Percentiles rank a stretch among this genome's conserved stretches.
These are phyloP conservation scores for Rhincodon typus DNA, from an alignment of 2,797 vertebrate species.

Conservation along the genomic window DNA sequence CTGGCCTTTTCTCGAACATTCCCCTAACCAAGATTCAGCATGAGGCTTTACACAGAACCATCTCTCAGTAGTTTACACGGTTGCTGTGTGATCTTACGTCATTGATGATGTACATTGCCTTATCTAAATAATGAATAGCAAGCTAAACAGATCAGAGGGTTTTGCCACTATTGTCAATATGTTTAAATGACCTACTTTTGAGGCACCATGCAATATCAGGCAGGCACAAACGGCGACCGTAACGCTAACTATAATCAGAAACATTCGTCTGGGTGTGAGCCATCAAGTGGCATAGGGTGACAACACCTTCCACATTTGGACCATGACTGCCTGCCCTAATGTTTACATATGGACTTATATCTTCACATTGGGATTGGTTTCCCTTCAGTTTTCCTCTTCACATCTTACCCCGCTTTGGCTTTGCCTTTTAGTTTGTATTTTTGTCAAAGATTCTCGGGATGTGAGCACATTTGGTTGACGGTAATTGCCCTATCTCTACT, in stretches of 20 bases:
- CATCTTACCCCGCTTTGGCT: background rate
- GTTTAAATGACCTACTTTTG: background rate
- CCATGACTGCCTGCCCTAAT: background rate
- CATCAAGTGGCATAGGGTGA: background rate
- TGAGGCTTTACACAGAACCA: too few relatives aligned
- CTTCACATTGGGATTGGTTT: background rate
- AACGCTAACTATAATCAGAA: background rate
- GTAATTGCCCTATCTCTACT: background rate
- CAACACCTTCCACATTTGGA: background rate
- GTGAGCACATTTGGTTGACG: background rate
- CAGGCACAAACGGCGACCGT: background rate
- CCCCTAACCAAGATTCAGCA: too few relatives aligned
- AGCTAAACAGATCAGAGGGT: background rate
- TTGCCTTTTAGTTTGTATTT: background rate
- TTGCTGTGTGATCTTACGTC: too few relatives aligned
- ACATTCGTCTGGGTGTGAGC: background rate
- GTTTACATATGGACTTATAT: background rate
- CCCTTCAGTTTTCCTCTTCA: background rate
- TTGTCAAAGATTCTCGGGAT: background rate
- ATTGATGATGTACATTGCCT: too few relatives aligned
- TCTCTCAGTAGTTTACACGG: too few relatives aligned
- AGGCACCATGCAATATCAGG: background rate
- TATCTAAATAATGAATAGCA: too few relatives aligned
- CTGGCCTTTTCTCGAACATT: too few relatives aligned
- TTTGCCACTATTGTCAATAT: background rate